Evolutionary conservation across 2,888 invertebrate species (phyloP).

Genomic region (Quadriops clusia): DNA sequence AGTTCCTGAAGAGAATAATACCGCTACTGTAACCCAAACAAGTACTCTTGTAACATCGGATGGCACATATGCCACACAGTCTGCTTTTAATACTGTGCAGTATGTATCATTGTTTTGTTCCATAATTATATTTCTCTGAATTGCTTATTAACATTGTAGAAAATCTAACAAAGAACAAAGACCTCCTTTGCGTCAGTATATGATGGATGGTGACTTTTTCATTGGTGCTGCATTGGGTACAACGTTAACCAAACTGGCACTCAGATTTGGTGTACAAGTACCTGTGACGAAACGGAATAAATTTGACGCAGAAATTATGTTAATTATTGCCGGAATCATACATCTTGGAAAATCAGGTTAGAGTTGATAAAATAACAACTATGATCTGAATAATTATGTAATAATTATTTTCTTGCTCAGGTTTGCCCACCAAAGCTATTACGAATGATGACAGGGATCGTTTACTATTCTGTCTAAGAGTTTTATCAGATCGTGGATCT

Average conservation of each 20-base stretch:
- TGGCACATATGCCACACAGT: conserved; percentile 97
- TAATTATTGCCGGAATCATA: conserved; percentile 42
- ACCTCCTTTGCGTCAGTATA: conserved; percentile 73
- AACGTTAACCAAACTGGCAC: conserved; percentile 80
- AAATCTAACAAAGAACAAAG: conserved; percentile 54
- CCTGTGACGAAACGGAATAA: conserved; percentile 40
- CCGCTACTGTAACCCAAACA: conserved; percentile 19
- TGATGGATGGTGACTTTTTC: conserved; percentile 93
- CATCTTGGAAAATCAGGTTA: conserved; percentile 66
- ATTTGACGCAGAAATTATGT: conserved; percentile 52
- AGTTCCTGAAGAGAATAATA: conserved; percentile 41
- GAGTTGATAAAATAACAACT: conserved; percentile 9
- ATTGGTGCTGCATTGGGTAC: conserved; percentile 87
- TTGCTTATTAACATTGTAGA: conserved; percentile 22
- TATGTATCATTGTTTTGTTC: conserved; percentile 36
- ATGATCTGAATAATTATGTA: not conserved
- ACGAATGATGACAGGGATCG: conserved; percentile 95
- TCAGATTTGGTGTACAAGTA: conserved; percentile 49
- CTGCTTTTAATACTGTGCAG: conserved; percentile 80
- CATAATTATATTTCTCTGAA: conserved; percentile 4
- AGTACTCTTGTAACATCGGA: conserved; percentile 86
- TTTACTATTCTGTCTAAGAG: conserved; percentile 68
- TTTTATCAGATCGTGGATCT: conserved; percentile 56
- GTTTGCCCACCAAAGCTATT: conserved; percentile 59
- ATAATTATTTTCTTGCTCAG: conserved; percentile 31